These are phyloP conservation scores for Acropternis orthonyx DNA, from an alignment of 2,797 vertebrate genomes.

Conservation along the genomic window DNA sequence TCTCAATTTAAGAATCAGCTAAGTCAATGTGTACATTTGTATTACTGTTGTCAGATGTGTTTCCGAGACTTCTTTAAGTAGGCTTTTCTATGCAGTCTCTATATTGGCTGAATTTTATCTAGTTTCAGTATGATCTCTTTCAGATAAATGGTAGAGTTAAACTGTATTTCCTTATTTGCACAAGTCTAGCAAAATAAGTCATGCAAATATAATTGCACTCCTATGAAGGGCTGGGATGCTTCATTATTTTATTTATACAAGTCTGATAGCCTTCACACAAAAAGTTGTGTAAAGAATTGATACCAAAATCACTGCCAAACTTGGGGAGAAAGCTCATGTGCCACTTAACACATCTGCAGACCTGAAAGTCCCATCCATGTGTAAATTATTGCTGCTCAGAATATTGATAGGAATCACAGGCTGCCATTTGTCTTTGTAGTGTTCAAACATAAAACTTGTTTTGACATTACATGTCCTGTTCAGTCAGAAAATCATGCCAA, in stretches of 20 bases:
- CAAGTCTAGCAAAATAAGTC: background rate
- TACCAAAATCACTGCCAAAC: background rate
- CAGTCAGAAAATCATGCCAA: background rate
- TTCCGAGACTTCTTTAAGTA: background rate
- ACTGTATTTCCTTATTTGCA: background rate
- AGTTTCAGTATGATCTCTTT: background rate
- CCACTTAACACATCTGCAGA: accelerated
- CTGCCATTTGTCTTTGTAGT: background rate
- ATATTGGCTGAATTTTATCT: background rate
- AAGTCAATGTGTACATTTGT: background rate
- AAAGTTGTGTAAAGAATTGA: background rate
- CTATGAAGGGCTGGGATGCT: background rate
- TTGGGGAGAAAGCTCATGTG: background rate
- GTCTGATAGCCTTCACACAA: background rate
- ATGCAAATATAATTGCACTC: background rate
- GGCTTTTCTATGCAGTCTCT: background rate
- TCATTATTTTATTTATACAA: background rate
- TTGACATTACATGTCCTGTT: background rate
- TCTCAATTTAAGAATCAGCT: background rate
- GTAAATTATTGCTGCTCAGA: background rate
- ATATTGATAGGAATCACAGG: background rate
- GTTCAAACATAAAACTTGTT: background rate
- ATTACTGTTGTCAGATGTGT: background rate
- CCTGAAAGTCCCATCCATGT: background rate
- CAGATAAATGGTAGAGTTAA: background rate